A percentile compares a stretch with the other conserved stretches of the same genome.
Conservation (phyloP, 2,888 invertebrate genomes). For the Melinaea menophilus region DNA sequence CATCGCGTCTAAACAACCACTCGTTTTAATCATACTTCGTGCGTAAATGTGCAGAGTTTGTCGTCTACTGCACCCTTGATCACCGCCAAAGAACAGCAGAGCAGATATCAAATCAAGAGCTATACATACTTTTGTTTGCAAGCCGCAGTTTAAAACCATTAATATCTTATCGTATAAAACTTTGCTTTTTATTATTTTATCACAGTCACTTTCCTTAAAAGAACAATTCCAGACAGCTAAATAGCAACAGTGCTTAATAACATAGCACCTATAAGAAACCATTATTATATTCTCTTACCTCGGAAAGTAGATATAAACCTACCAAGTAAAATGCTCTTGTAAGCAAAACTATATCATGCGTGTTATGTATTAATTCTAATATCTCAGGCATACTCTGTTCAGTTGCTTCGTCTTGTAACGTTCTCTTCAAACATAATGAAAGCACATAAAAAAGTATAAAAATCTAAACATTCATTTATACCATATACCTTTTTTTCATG, state of each 20-base stretch:
- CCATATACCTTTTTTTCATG: no score
- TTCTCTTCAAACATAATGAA: constrained; percentile 14
- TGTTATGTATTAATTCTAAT: constrained; percentile 46
- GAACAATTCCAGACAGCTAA: constrained; percentile 2
- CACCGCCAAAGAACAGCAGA: constrained; percentile 45
- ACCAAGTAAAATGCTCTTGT: constrained; percentile 44
- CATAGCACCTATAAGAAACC: neutral
- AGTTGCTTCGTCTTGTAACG: constrained; percentile 31
- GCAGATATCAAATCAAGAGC: constrained; percentile 55
- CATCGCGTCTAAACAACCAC: constrained; percentile 60
- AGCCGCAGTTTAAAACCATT: constrained; percentile 42
- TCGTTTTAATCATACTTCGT: constrained; percentile 54
- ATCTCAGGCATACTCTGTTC: constrained; percentile 41
- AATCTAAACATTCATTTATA: neutral
- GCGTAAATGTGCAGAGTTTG: constrained; percentile 44
- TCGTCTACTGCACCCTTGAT: constrained; percentile 34
- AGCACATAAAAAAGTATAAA: neutral
- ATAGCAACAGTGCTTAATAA: neutral
- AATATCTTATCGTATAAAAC: constrained; percentile 52
- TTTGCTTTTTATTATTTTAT: constrained; percentile 46
- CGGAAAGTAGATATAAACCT: constrained; percentile 46
- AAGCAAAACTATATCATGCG: constrained; percentile 45
- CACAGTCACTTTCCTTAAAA: constrained; percentile 41
- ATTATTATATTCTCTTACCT: constrained; percentile 44
- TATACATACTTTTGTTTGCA: constrained; percentile 43